Conservation (phyloP, 2,797 vertebrate genomes). For the Trichosurus vulpecula region DNA sequence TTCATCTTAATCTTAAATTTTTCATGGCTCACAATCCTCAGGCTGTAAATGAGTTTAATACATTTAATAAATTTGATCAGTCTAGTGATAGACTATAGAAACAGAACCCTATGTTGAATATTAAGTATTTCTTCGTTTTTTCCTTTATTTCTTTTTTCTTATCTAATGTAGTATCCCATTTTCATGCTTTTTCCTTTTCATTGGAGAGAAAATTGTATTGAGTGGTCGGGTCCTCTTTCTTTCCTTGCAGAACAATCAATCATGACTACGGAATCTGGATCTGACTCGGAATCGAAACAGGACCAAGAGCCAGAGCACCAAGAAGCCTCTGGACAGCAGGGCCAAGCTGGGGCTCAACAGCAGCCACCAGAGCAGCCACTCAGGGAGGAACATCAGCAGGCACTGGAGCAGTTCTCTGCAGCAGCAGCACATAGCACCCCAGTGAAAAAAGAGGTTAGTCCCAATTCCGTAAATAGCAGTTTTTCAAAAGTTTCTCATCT, state of each 20-base stretch:
- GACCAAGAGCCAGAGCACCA: conserved; percentile 88
- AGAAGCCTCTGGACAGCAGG: conserved; percentile 80
- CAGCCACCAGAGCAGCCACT: conserved; percentile 78
- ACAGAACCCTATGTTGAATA: neutral
- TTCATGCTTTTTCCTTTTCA: neutral
- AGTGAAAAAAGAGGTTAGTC: conserved; percentile 89
- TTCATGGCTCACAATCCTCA: neutral
- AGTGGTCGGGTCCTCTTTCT: conserved; percentile 7
- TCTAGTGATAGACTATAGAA: neutral
- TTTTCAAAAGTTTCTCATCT: neutral
- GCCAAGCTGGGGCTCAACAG: conserved; percentile 62
- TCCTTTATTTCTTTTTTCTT: neutral
- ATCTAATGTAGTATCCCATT: neutral
- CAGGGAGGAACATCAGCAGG: conserved; percentile 76
- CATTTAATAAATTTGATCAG: neutral
- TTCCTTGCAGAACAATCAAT: conserved; percentile 89
- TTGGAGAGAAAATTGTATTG: accelerated
- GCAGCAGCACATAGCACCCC: conserved; percentile 92
- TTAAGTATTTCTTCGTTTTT: neutral
- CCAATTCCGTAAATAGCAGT: accelerated
- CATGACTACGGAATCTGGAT: conserved; percentile 96
- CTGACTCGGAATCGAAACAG: conserved; percentile 91
- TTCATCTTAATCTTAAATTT: neutral
- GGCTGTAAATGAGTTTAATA: neutral
- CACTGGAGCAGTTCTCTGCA: conserved; percentile 85